These are phyloP conservation scores for Eutolmus rufibarbis DNA, from an alignment of 2,888 invertebrate species.

Conservation along the genomic window DNA sequence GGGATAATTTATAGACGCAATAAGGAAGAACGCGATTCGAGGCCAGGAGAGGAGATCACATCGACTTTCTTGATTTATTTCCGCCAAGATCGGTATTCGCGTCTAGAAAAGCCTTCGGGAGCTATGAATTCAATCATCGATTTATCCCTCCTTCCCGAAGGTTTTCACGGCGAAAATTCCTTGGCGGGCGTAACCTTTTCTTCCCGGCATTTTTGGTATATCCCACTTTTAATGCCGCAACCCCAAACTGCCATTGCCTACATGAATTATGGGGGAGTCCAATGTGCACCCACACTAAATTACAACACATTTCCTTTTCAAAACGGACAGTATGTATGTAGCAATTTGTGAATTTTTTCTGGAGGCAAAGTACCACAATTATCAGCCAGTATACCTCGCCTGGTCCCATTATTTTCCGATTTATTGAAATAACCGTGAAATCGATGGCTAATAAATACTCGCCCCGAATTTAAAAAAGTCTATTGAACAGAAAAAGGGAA, in stretches of 20 bases:
- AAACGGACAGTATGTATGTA: neutral
- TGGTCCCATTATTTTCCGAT: neutral
- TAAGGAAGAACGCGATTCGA: constrained; percentile 14
- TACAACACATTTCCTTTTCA: neutral
- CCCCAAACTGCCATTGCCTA: neutral
- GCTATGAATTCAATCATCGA: constrained; percentile 19
- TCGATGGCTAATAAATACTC: neutral
- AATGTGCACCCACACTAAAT: neutral
- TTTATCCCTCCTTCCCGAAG: neutral
- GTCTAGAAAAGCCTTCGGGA: neutral
- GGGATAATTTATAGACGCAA: constrained; percentile 28
- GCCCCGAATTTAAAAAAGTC: neutral
- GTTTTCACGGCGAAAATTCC: neutral
- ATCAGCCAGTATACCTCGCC: neutral
- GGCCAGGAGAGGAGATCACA: neutral
- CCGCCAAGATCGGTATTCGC: neutral
- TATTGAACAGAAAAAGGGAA: neutral
- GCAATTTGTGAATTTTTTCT: neutral
- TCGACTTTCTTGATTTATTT: constrained; percentile 35
- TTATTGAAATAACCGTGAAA: neutral
- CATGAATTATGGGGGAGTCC: neutral
- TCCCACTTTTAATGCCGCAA: neutral
- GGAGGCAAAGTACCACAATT: neutral
- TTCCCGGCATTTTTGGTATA: neutral
- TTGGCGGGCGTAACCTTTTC: neutral